phyloP scores from a whole-genome alignment of 2,113 vertebrate genomes.

The Pipra filicauda region DNA sequence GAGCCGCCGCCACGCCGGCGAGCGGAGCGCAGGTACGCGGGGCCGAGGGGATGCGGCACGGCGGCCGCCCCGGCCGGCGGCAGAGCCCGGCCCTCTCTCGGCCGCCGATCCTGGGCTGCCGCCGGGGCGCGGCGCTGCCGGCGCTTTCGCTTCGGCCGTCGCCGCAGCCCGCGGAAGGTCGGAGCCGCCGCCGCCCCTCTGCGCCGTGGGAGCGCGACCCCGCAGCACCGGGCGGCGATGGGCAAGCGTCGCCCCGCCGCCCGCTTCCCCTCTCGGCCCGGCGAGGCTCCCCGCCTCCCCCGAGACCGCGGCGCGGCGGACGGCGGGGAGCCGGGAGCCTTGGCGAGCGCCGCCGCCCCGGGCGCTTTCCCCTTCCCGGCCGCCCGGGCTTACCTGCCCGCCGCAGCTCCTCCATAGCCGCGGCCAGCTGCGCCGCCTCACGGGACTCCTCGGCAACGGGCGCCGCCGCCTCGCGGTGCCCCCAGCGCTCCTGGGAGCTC shows the following conservation, averaged over 20 bases:
- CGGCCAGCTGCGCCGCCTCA: conserved; percentile 73
- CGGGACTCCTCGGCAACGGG: conserved; percentile 4
- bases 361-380: not conserved
- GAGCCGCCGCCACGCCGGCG: not conserved
- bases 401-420: conserved; percentile 80
- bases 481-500: conserved; percentile 32
- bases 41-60: not conserved
- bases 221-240: not conserved
- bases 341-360: not conserved
- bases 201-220: not conserved
- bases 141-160: not conserved
- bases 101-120: not conserved
- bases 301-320: not conserved
- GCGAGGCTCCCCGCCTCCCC: not conserved
- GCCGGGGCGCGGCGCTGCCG: not conserved
- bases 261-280: not conserved
- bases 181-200: not conserved
- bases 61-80: not conserved
- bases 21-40: not conserved
- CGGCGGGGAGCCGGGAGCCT: not conserved
- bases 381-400: conserved; percentile 72
- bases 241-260: not conserved
- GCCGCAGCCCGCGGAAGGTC: not conserved
- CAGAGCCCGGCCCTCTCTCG: not conserved
- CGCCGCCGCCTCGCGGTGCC: not conserved